Conservation (phyloP, 1,140 invertebrate species). For the Zaprionus ghesquierei region DNA sequence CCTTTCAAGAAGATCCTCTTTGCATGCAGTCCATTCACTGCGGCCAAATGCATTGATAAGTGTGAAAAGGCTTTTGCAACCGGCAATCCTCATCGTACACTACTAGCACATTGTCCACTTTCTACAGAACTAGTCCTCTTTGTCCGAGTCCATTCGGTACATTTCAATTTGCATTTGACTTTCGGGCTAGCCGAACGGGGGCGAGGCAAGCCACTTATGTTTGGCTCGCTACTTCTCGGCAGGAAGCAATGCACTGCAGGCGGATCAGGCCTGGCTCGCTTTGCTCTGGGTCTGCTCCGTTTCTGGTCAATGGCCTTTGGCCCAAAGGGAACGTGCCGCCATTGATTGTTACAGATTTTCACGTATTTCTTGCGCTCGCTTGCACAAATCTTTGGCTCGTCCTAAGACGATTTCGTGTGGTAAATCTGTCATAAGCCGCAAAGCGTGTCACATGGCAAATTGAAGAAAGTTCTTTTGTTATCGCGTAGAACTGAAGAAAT, state of each 20-base stretch:
- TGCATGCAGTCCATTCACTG: conserved; percentile 38
- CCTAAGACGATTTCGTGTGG: conserved; percentile 60
- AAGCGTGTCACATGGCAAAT: conserved; percentile 78
- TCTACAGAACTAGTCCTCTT: conserved; percentile 47
- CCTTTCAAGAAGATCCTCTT: conserved; percentile 35
- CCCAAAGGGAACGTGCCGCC: conserved; percentile 38
- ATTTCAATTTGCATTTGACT: conserved; percentile 81
- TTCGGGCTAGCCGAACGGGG: conserved; percentile 49
- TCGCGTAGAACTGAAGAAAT: neutral
- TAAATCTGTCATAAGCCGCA: conserved; percentile 75
- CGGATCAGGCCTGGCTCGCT: conserved; percentile 57
- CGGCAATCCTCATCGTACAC: conserved; percentile 31
- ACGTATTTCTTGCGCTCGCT: conserved; percentile 49
- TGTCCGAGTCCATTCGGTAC: conserved; percentile 49
- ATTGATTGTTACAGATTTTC: conserved; percentile 58
- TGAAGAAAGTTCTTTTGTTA: conserved; percentile 47
- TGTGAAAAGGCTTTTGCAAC: conserved; percentile 74
- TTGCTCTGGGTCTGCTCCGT: conserved; percentile 1
- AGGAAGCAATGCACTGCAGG: conserved; percentile 24
- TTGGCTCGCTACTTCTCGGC: conserved; percentile 20
- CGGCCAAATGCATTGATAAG: conserved; percentile 50
- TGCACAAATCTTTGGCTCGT: conserved; percentile 48
- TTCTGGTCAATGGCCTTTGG: conserved; percentile 20
- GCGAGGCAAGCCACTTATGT: conserved; percentile 65
- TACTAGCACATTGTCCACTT: conserved; percentile 36